Percentiles rank a stretch among this genome's conserved stretches.
phyloP scores from a whole-genome alignment of 2,888 invertebrate species.

The Junonia oenone region DNA sequence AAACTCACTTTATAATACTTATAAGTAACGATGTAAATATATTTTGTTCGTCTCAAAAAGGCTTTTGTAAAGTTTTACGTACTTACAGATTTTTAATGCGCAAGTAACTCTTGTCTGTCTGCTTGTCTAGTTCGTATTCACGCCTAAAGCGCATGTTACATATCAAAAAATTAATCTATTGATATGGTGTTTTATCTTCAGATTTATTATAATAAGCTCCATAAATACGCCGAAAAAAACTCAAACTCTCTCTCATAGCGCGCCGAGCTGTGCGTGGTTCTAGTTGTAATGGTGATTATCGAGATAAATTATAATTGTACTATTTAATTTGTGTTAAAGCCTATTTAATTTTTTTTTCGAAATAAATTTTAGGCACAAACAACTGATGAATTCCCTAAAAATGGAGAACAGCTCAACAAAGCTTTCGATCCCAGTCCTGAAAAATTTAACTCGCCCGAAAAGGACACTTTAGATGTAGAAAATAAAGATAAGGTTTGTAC shows the following conservation, averaged over 20 bases:
- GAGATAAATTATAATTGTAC: neutral
- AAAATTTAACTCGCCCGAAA: neutral
- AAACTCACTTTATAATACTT: too few species aligned
- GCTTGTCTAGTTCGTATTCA: too few species aligned
- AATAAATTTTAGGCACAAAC: slow-evolving; percentile 17
- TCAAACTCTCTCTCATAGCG: slow-evolving; percentile 9
- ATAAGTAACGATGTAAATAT: too few species aligned
- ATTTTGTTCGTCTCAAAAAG: too few species aligned
- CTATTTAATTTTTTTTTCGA: neutral
- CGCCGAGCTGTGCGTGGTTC: slow-evolving; percentile 10
- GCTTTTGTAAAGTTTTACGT: too few species aligned
- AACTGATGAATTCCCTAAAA: slow-evolving; percentile 9
- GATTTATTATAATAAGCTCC: slow-evolving; percentile 13
- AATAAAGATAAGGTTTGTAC: slow-evolving; percentile 2
- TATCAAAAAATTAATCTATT: slow-evolving; percentile 14
- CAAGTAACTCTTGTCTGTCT: too few species aligned
- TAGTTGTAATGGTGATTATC: slow-evolving; percentile 4
- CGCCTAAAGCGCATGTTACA: too few species aligned
- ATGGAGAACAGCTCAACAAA: slow-evolving; percentile 23
- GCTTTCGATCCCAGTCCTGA: slow-evolving; percentile 27
- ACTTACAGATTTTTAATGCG: too few species aligned
- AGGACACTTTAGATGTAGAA: neutral
- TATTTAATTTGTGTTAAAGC: neutral
- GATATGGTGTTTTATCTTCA: slow-evolving; percentile 10
- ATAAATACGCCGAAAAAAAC: slow-evolving; percentile 39